Percentiles rank a stretch among this genome's conserved stretches.
phyloP scores from a whole-genome alignment of 2,113 vertebrate genomes.

The Monarcha castaneiventris region DNA sequence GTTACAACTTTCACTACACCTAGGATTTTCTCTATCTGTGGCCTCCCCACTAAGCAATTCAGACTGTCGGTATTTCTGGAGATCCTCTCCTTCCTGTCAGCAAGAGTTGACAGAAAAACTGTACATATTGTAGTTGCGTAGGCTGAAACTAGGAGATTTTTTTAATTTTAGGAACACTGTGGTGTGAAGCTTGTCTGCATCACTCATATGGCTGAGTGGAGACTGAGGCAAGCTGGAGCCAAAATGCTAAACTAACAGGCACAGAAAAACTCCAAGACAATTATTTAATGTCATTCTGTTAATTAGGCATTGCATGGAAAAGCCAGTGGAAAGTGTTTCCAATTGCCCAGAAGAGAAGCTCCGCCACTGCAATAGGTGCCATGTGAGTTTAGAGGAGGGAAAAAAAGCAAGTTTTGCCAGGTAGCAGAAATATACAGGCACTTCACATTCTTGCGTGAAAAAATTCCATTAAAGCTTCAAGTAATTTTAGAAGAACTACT shows the following conservation, averaged over 20 bases:
- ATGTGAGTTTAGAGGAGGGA: not conserved
- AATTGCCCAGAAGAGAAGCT: not conserved
- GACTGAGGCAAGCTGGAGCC: not conserved
- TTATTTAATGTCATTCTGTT: not conserved
- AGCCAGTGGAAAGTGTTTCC: not conserved
- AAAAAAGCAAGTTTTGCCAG: not conserved
- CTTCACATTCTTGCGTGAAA: not conserved
- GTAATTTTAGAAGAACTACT: not conserved
- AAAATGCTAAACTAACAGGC: not conserved
- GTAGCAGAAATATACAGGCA: not conserved
- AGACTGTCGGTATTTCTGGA: not conserved
- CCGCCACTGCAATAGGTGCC: not conserved
- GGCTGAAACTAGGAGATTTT: not conserved
- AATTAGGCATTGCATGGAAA: not conserved
- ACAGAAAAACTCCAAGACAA: not conserved
- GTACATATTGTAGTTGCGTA: not conserved
- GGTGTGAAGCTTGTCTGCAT: not conserved
- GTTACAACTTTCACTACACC: not conserved
- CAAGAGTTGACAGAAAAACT: not conserved
- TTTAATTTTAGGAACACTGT: slow-evolving; percentile 8
- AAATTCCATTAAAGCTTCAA: not conserved
- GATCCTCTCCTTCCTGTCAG: not conserved
- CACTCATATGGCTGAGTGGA: not conserved
- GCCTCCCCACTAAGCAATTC: not conserved
- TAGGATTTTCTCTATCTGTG: not conserved